Evolutionary conservation across 2,113 vertebrate genomes (phyloP).

Genomic region (Edolisoma coerulescens): DNA sequence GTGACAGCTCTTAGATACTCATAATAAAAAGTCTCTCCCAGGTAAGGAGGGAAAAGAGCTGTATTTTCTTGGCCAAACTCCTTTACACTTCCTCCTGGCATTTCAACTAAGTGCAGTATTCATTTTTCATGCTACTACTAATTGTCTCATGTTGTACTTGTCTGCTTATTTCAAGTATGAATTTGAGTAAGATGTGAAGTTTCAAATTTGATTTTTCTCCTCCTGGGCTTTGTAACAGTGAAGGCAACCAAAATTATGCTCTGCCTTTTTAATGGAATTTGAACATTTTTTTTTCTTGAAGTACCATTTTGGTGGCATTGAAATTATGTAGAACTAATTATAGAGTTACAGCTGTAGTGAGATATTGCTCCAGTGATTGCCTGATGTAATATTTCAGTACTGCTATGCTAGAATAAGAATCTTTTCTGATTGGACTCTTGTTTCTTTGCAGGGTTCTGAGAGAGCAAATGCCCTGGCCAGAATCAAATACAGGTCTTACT

Average conservation of each 20-base stretch:
- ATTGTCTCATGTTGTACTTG: not conserved
- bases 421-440: not conserved
- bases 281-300: not conserved
- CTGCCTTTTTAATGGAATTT: not conserved
- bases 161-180: not conserved
- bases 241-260: not conserved
- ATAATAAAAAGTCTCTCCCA: not conserved
- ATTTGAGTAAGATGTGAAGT: not conserved
- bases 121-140: not conserved
- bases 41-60: not conserved
- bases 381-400: not conserved
- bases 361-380: not conserved
- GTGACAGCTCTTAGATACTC: not conserved
- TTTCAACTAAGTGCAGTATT: not conserved
- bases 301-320: not conserved
- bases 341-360: not conserved
- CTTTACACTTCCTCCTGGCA: not conserved
- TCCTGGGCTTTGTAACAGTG: not conserved
- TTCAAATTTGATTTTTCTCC: not conserved
- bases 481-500: conserved; percentile 88
- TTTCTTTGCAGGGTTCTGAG: conserved; percentile 75
- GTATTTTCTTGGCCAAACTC: not conserved
- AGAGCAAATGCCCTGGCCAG: conserved; percentile 81
- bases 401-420: not conserved
- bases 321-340: not conserved